Base-by-base conservation (phyloP, 2,888 invertebrate species). In the Steinernema carpocapsae region DNA sequence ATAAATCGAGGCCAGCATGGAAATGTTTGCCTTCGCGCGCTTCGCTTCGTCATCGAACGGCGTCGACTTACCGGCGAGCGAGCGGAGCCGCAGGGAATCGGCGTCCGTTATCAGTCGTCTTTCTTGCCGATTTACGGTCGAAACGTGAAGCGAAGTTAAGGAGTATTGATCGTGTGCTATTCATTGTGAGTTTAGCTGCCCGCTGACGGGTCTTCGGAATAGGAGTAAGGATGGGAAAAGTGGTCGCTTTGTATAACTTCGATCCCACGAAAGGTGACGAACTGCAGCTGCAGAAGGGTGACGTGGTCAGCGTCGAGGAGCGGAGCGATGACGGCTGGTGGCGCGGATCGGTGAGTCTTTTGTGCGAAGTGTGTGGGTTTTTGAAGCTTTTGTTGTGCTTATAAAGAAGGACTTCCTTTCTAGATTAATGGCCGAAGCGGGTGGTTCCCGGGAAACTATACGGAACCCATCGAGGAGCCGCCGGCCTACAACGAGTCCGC, bases 321-420 rank as follows among this genome's bases (percentile, higher is more conserved):
- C 97, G 97, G 90, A 96, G 95, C 86, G 95, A 95, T 83, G 99
- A 99, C 89, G 96, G 94, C 77, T 99, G 99, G 99, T 99, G 99
- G 99, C 92, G 96, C 87, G 99, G 97, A 72, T 86, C 88, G 79
- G 82, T 80, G 56, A 56, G 56, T 56, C 17, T 6, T 51, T 7
- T 43, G 7, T 7, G 43, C n/a, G 14, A 43, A 43, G 43, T 43
- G 6, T 26, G 22, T 24, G 56, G 24, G 22, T 26, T 7, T 56
- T 56, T 17, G 26, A 56, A 22, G 14, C 43, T 12, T 43, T 43
- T 43, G 43, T 7, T 43, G 43, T 43, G 43, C 43, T 43, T 43
- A 12, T 43, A 7, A n/a, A n/a, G n/a, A n/a, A n/a, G n/a, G n/a
- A n/a, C n/a, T 17, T 48, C 19, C n/a, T 17, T 48, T 17, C 4